Evolutionary conservation across 1,140 invertebrate genomes (phyloP).

Genomic region (Galleria mellonella): DNA sequence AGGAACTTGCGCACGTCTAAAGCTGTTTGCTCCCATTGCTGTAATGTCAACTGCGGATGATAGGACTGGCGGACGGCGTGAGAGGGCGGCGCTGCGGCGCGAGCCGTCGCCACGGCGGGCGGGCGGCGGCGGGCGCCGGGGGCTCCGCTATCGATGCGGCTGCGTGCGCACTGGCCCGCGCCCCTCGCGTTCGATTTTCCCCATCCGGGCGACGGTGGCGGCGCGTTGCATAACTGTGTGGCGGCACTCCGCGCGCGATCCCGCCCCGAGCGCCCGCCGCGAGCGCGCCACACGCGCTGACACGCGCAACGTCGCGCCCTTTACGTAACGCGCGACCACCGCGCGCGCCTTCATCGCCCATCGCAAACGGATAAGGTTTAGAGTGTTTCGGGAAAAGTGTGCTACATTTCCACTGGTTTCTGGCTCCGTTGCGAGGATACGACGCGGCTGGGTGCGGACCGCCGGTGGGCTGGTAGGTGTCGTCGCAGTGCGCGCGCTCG

Average conservation of each 20-base stretch:
- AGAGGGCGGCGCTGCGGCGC: constrained; percentile 11
- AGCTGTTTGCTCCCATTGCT: constrained; percentile 25
- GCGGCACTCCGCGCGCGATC: constrained; percentile 66
- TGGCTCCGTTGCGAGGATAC: constrained; percentile 25
- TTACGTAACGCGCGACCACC: constrained; percentile 64
- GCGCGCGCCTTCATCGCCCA: constrained; percentile 27
- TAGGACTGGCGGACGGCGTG: constrained; percentile 13
- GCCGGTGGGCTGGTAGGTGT: constrained; percentile 61
- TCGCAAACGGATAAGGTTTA: constrained; percentile 33
- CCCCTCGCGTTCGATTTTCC: constrained; percentile 62
- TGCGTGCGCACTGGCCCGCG: constrained; percentile 50
- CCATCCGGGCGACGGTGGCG: constrained; percentile 54
- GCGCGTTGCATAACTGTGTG: constrained; percentile 68
- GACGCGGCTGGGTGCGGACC: constrained; percentile 29
- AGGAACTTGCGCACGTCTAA: constrained; percentile 6
- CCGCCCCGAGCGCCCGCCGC: constrained; percentile 59
- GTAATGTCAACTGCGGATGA: constrained; percentile 42
- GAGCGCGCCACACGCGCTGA: constrained; percentile 58
- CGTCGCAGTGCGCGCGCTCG: constrained; percentile 47
- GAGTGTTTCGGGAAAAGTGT: constrained; percentile 46
- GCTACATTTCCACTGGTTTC: constrained; percentile 20
- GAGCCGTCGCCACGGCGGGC: constrained; percentile 10
- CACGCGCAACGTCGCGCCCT: constrained; percentile 56
- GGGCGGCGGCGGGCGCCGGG: constrained; percentile 23
- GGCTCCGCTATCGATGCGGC: constrained; percentile 19